These are phyloP conservation scores for Spea bombifrons DNA, from an alignment of 2,113 vertebrate species.

Conservation along the genomic window DNA sequence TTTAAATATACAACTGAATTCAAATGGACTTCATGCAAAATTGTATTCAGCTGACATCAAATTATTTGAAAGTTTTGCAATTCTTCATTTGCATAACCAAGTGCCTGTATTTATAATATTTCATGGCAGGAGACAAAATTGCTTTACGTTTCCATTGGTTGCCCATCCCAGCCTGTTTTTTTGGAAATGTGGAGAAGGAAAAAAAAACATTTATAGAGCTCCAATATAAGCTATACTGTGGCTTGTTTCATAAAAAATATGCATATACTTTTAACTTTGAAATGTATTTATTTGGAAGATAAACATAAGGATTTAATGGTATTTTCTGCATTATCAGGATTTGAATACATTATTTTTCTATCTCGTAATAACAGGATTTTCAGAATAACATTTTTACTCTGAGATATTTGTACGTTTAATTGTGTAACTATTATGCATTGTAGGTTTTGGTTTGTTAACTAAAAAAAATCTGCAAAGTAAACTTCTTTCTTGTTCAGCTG, in stretches of 20 bases:
- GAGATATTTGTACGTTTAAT: slow-evolving; percentile 7
- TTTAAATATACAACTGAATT: too few relatives aligned
- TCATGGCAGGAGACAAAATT: background rate
- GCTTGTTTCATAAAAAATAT: background rate
- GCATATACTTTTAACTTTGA: slow-evolving; percentile 5
- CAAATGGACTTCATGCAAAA: too few relatives aligned
- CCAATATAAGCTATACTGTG: background rate
- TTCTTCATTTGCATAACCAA: slow-evolving; percentile 2
- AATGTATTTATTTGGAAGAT: slow-evolving; percentile 35
- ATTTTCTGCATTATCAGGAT: background rate
- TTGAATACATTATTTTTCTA: background rate
- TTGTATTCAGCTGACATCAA: too few relatives aligned
- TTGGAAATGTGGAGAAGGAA: background rate
- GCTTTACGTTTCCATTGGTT: too few relatives aligned
- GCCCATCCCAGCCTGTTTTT: background rate
- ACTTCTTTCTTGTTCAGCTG: slow-evolving; percentile 4
- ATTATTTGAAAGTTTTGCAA: background rate
- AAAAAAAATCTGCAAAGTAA: slow-evolving; percentile 1
- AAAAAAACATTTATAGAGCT: background rate
- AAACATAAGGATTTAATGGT: background rate
- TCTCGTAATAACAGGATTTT: background rate
- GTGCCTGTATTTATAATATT: slow-evolving; percentile 32
- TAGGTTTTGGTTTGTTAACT: slow-evolving; percentile 12
- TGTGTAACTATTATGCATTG: background rate
- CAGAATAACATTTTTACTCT: background rate